A percentile compares a stretch with the other conserved stretches of the same genome.
Conservation (phyloP, 2,888 invertebrate species). For the Synanthedon vespiformis region DNA sequence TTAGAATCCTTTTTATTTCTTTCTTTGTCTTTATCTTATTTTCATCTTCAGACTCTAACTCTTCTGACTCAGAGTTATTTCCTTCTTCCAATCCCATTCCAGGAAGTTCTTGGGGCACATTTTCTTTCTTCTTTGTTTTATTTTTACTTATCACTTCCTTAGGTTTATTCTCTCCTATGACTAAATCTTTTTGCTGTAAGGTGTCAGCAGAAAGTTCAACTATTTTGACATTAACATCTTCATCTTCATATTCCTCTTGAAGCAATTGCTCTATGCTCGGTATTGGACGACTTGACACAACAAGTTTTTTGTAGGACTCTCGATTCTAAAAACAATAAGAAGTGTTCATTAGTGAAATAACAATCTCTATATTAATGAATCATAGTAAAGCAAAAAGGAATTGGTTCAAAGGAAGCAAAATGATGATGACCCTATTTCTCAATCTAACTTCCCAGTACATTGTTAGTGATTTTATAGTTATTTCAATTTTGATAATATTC, state of each 20-base stretch:
- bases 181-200: slow-evolving; percentile 76
- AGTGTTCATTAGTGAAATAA: neutral
- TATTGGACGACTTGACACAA: slow-evolving; percentile 77
- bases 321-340: slow-evolving; percentile 53
- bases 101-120: slow-evolving; percentile 24
- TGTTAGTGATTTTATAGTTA: no score
- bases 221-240: slow-evolving; percentile 83
- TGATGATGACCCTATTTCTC: no score
- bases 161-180: slow-evolving; percentile 78
- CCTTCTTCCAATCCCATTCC: slow-evolving; percentile 53
- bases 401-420: no score
- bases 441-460: no score
- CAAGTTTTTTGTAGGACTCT: slow-evolving; percentile 79
- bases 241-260: slow-evolving; percentile 80
- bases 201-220: slow-evolving; percentile 79
- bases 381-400: no score
- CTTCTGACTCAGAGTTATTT: slow-evolving; percentile 25
- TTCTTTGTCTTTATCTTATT: slow-evolving; percentile 67
- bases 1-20: slow-evolving; percentile 77
- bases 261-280: slow-evolving; percentile 78
- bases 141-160: slow-evolving; percentile 24
- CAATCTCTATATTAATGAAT: no score
- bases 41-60: slow-evolving; percentile 29
- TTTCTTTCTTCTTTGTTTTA: slow-evolving; percentile 21
- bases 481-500: no score